A percentile compares a stretch with the other conserved stretches of the same genome.
Evolutionary conservation across 2,797 vertebrate genomes (phyloP).

Genomic region (Muscicapa striata): DNA sequence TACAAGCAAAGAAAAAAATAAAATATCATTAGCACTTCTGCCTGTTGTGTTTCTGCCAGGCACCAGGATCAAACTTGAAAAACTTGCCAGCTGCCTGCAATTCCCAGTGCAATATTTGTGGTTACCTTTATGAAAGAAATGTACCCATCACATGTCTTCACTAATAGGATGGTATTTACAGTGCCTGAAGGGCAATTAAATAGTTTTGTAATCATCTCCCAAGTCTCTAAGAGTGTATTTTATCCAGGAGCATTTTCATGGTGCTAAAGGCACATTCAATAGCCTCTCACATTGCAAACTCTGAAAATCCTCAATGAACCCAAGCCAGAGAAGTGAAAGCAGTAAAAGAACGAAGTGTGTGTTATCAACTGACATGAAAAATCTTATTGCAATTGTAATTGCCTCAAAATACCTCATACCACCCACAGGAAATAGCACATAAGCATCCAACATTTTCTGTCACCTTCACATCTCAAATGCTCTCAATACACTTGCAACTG

Average conservation of each 20-base stretch:
- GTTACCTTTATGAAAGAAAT: background rate
- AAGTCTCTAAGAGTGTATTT: background rate
- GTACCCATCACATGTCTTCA: background rate
- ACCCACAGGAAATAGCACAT: background rate
- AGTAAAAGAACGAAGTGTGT: background rate
- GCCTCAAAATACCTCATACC: background rate
- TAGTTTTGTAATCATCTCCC: background rate
- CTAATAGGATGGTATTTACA: background rate
- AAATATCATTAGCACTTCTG: background rate
- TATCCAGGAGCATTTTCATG: background rate
- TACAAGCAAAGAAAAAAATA: background rate
- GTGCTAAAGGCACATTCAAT: background rate
- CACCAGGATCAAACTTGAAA: background rate
- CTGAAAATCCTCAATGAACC: background rate
- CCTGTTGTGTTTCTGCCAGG: background rate
- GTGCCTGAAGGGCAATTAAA: background rate
- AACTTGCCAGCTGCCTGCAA: background rate
- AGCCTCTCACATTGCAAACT: background rate
- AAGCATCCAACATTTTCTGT: background rate
- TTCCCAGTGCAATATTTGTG: background rate
- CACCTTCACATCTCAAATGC: background rate
- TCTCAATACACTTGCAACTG: background rate
- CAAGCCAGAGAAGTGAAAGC: background rate
- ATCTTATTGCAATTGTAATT: background rate
- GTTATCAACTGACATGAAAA: background rate